Evolutionary conservation across 2,113 vertebrate genomes (phyloP), one percentile per base, ranked within the genome.

Genomic region (Corythornis madagascariensis): DNA sequence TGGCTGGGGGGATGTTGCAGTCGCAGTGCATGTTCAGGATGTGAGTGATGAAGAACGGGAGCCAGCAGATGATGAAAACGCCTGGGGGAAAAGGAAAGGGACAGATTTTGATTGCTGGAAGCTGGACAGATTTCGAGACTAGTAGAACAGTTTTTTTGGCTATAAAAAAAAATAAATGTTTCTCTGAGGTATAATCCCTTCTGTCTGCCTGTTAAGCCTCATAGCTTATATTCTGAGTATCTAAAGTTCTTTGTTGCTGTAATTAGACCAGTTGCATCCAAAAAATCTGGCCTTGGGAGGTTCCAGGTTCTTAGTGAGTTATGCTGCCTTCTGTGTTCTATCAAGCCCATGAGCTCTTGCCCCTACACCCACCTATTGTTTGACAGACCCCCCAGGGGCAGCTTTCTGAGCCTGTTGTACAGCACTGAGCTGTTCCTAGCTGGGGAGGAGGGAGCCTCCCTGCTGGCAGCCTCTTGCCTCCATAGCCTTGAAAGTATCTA

Each of bases 61-160:
- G 98, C 99, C 99, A 99, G 97, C 99, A 99, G 94, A 99, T 99
- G 97, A 99, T 99, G 97, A 99, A 99, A 72, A 99, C 99, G 95
- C 99, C 99, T 99, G 93, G 93, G 71, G 97, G 92, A 29, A 38
- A 35, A 60, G 18, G 13, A 38, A 47, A 96, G 71, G 96, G 87
- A 47, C 25, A 15, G 29, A 12, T 16, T 76, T 69, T 63, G 70
- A 38, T 28, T 66, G 66, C 81, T 86, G 86, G 38, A 70, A 50
- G 29, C 47, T 55, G 73, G 55, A 53, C 4, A 8, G 13, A 7
- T 38, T 55, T 45, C 50, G 55, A 5, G 63, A 57, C 59, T 24
- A 8, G 29, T 17, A 25, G 55, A 92, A 19, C 25, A 45, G 60
- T 7, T 84, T n/a, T 65, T 60, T 12, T 5, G 15, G 50, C 33